Evolutionary conservation across 2,113 vertebrate species (phyloP).

Genomic region (Scomber japonicus): DNA sequence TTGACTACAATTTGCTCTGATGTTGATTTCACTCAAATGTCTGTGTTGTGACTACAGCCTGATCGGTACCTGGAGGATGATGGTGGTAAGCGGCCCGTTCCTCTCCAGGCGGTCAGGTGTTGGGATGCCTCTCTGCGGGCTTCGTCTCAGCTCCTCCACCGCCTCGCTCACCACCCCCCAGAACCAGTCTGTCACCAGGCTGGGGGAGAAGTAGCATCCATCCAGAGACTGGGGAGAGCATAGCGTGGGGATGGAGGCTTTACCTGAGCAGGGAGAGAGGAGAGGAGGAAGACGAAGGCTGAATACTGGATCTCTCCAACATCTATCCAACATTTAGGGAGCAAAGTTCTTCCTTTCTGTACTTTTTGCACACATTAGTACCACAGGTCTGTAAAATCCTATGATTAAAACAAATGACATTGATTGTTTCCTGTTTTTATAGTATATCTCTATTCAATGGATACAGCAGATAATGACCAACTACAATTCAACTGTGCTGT

Average conservation of each 20-base stretch:
- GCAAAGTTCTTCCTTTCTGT: too few species aligned
- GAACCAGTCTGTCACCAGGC: conserved; percentile 87
- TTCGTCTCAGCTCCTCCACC: conserved; percentile 81
- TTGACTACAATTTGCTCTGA: not conserved
- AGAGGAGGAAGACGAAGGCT: not conserved
- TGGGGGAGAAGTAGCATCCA: conserved; percentile 86
- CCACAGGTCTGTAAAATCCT: too few species aligned
- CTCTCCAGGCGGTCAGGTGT: conserved; percentile 83
- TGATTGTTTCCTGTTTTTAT: too few species aligned
- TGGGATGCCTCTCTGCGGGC: conserved; percentile 85
- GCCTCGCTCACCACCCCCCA: conserved; percentile 82
- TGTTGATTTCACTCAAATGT: conserved; percentile 25
- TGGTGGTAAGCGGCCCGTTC: conserved; percentile 85
- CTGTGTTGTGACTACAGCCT: not conserved
- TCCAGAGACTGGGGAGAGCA: conserved; percentile 82
- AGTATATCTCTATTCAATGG: too few species aligned
- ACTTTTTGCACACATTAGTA: too few species aligned
- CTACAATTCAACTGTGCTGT: too few species aligned
- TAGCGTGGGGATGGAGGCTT: conserved; percentile 75
- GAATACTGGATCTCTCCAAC: not conserved
- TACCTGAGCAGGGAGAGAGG: conserved; percentile 21
- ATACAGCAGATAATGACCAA: too few species aligned
- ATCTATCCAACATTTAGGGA: too few species aligned
- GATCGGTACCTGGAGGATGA: conserved; percentile 80
- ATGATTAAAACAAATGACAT: too few species aligned